A percentile compares a stretch with the other conserved stretches of the same genome.
Conservation (phyloP, 2,797 vertebrate genomes). For the Apogon hyalosoma region DNA sequence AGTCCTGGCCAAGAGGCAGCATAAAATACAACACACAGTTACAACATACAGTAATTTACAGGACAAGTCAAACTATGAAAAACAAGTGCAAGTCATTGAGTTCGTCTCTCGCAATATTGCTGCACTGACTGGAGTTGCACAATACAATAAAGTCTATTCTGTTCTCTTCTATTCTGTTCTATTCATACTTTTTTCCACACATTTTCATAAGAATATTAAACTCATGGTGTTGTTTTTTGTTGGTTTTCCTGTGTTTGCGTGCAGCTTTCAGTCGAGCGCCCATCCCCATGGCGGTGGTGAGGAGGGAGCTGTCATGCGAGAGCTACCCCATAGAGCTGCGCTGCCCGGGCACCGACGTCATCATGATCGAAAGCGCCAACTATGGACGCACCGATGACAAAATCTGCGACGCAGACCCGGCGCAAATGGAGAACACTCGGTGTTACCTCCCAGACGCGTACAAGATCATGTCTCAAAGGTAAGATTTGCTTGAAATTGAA, state of each 20-base stretch:
- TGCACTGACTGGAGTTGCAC: no score
- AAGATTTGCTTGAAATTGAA: constrained; percentile 1
- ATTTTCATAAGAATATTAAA: no score
- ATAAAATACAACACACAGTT: no score
- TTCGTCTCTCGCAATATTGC: no score
- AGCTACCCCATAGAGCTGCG: constrained; percentile 98
- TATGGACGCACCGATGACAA: constrained; percentile 98
- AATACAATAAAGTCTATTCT: no score
- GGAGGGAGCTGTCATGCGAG: constrained; percentile 97
- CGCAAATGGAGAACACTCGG: constrained; percentile 99
- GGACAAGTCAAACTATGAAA: no score
- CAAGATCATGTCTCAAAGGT: constrained; percentile 99
- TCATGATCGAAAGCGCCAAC: constrained; percentile 99
- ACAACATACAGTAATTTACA: no score
- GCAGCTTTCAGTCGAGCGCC: constrained; percentile 94
- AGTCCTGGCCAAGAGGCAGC: no score
- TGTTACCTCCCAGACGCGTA: constrained; percentile 99
- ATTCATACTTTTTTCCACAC: no score
- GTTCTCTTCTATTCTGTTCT: no score
- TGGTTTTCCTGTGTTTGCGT: constrained; percentile 28
- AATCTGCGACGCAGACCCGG: constrained; percentile 98
- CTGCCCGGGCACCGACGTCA: constrained; percentile 98
- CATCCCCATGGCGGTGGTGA: constrained; percentile 97
- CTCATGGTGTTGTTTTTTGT: no score
- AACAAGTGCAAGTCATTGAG: no score